These are phyloP conservation scores for Dioctria linearis DNA, from an alignment of 2,888 invertebrate genomes.

Conservation along the genomic window DNA sequence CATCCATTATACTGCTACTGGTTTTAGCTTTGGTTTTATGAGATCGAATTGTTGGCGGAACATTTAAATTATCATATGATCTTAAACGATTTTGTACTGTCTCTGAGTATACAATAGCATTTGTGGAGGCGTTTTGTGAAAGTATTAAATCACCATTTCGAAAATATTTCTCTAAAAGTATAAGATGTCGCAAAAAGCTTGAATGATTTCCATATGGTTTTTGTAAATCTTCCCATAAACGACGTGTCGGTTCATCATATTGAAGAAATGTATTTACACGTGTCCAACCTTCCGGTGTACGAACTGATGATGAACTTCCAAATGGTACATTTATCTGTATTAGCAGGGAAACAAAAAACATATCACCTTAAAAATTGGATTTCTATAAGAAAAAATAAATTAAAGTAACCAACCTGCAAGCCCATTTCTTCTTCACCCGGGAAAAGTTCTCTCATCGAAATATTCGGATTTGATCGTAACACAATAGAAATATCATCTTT, in stretches of 20 bases:
- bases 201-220: constrained; percentile 91
- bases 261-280: constrained; percentile 85
- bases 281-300: constrained; percentile 89
- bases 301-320: constrained; percentile 71
- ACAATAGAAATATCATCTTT: constrained; percentile 68
- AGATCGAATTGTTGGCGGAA: constrained; percentile 63
- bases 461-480: constrained; percentile 79
- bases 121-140: constrained; percentile 81
- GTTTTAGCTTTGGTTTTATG: constrained; percentile 2
- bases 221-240: constrained; percentile 86
- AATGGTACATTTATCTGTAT: constrained; percentile 75
- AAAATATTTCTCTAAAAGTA: constrained; percentile 87
- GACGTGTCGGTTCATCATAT: constrained; percentile 86
- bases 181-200: constrained; percentile 85
- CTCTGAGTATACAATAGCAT: constrained; percentile 84
- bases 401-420: constrained; percentile 70
- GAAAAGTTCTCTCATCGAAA: constrained; percentile 85
- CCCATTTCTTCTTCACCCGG: constrained; percentile 89
- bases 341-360: neutral
- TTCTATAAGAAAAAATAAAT: neutral
- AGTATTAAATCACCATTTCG: constrained; percentile 84
- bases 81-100: constrained; percentile 84
- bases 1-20: neutral
- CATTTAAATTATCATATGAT: constrained; percentile 78
- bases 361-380: neutral